These are phyloP conservation scores for Cecidostiba fungosa DNA, from an alignment of 2,888 invertebrate genomes.

Conservation along the genomic window DNA sequence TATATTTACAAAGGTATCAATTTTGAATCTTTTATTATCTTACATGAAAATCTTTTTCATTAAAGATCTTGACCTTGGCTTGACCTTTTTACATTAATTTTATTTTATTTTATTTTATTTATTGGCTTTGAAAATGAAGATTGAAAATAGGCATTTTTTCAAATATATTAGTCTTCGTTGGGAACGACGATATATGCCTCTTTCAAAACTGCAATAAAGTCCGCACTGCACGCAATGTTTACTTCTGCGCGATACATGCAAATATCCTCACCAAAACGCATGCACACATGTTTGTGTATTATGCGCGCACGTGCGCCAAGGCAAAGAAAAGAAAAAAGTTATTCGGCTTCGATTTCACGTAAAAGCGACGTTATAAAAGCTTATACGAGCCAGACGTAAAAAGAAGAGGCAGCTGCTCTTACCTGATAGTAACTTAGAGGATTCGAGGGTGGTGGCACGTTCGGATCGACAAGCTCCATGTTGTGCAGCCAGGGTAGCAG, in stretches of 20 bases:
- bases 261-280: background rate
- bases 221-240: background rate
- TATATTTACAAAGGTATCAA: too few relatives aligned
- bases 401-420: slow-evolving; percentile 64
- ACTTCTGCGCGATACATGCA: background rate
- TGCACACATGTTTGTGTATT: background rate
- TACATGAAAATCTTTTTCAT: too few relatives aligned
- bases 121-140: too few relatives aligned
- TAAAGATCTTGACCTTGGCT: too few relatives aligned
- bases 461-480: slow-evolving; percentile 98
- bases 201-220: background rate
- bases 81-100: background rate
- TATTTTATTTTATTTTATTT: too few relatives aligned
- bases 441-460: slow-evolving; percentile 93
- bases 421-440: slow-evolving; percentile 93
- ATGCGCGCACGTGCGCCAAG: background rate
- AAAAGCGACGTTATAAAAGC: background rate
- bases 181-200: too few relatives aligned
- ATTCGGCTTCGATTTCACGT: background rate
- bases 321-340: background rate
- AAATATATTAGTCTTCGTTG: too few relatives aligned
- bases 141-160: too few relatives aligned
- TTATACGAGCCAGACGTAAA: background rate
- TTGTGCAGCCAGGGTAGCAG: slow-evolving; percentile 98
- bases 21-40: too few relatives aligned